Percentiles rank a stretch among this genome's conserved stretches.
These are phyloP conservation scores for Oreochromis spilurus DNA, from an alignment of 2,113 vertebrate genomes.

Conservation along the genomic window DNA sequence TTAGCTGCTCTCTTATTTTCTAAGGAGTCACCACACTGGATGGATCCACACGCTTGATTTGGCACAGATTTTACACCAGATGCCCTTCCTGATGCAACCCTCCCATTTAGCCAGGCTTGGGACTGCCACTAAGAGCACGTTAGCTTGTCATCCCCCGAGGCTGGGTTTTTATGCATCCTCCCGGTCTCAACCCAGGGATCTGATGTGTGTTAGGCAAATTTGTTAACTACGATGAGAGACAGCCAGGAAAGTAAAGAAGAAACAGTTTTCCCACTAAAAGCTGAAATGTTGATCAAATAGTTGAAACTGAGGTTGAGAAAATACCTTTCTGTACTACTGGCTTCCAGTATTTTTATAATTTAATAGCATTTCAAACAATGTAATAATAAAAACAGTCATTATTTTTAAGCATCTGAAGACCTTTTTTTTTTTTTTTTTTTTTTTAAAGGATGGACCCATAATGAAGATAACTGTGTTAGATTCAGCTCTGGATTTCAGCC, in stretches of 20 bases:
- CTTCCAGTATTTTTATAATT: not conserved
- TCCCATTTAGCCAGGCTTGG: not conserved
- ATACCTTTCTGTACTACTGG: not conserved
- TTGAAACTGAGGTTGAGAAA: not conserved
- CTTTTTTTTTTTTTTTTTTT: too few species aligned
- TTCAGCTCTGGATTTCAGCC: not conserved
- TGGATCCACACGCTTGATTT: not conserved
- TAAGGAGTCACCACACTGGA: not conserved
- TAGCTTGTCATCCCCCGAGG: not conserved
- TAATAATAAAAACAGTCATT: not conserved
- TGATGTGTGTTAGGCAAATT: not conserved
- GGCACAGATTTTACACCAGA: not conserved
- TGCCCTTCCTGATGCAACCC: not conserved
- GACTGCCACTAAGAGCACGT: not conserved
- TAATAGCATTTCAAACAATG: not conserved
- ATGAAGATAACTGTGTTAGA: not conserved
- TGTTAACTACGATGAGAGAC: not conserved
- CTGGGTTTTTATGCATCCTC: not conserved
- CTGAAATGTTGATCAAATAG: not conserved
- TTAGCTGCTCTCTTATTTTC: not conserved
- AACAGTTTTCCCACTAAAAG: not conserved
- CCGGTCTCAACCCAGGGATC: not conserved
- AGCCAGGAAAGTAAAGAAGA: not conserved
- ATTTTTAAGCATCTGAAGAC: not conserved
- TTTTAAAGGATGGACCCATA: not conserved